Percentiles rank a stretch among this genome's conserved stretches.
These are phyloP conservation scores for Chondrilla cf. caribensis DNA, from an alignment of 37 sponge, comb jelly and placozoan genomes.

Conservation along the genomic window DNA sequence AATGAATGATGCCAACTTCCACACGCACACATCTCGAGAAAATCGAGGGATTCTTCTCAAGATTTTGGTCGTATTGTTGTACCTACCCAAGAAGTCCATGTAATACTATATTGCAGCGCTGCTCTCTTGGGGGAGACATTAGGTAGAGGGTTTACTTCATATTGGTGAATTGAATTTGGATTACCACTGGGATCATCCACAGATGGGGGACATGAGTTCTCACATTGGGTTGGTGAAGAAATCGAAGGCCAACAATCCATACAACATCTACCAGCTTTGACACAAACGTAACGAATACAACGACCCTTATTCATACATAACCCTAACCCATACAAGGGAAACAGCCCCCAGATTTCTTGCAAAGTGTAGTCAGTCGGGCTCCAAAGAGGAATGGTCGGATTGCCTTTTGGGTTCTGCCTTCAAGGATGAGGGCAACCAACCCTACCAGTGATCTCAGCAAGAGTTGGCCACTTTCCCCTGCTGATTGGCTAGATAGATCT, in stretches of 20 bases:
- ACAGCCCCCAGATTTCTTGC: neutral
- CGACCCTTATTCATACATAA: constrained; percentile 13
- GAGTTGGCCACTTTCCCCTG: too few relatives aligned
- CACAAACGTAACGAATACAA: neutral
- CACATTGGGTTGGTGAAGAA: neutral
- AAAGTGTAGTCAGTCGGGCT: too few relatives aligned
- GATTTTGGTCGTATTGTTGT: neutral
- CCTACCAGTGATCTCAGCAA: too few relatives aligned
- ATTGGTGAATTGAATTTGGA: neutral
- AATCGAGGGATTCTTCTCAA: neutral
- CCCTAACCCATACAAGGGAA: too few relatives aligned
- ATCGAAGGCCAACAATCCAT: constrained; percentile 14
- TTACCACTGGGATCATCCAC: neutral
- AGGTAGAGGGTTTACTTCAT: neutral
- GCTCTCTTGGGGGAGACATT: neutral
- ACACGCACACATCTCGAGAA: neutral
- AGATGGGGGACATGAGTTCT: neutral
- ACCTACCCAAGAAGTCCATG: neutral
- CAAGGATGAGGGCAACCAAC: too few relatives aligned
- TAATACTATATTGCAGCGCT: neutral
- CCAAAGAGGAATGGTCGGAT: too few relatives aligned
- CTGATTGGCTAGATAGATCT: too few relatives aligned
- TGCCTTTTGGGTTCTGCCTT: too few relatives aligned
- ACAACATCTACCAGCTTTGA: neutral
- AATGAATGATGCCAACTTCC: constrained; percentile 4